phyloP scores from a whole-genome alignment of 2,888 invertebrate genomes.

The Trichogramma dendrolimi region DNA sequence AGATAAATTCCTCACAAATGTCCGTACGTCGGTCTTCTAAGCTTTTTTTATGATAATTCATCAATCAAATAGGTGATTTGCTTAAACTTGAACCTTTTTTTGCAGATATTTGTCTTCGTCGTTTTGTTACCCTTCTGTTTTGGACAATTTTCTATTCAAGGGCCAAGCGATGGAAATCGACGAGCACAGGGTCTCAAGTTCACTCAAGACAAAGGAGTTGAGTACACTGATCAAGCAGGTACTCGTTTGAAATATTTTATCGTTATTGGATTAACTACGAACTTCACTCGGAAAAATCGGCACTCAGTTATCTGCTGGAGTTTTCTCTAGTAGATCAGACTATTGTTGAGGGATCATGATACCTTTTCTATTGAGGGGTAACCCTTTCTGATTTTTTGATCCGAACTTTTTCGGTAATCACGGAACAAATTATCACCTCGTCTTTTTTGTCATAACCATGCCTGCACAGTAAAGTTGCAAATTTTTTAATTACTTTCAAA shows the following conservation, averaged over 20 bases:
- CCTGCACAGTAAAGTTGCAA: neutral
- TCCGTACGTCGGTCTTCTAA: too few relatives aligned
- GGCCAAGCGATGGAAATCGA: conserved; percentile 48
- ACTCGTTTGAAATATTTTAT: conserved; percentile 18
- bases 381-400: too few relatives aligned
- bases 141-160: conserved; percentile 48
- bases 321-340: too few relatives aligned
- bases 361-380: too few relatives aligned
- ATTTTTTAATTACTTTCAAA: neutral
- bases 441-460: neutral
- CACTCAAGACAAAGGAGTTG: conserved; percentile 46
- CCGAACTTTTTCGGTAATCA: too few relatives aligned
- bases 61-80: too few relatives aligned
- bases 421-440: too few relatives aligned
- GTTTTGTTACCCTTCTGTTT: conserved; percentile 41
- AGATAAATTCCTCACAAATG: too few relatives aligned
- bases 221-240: conserved; percentile 47
- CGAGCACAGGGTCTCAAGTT: conserved; percentile 47
- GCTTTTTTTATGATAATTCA: too few relatives aligned
- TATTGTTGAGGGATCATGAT: too few relatives aligned
- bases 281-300: neutral
- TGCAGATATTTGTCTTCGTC: conserved; percentile 40
- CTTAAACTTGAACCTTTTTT: neutral
- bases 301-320: too few relatives aligned
- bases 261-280: neutral